Evolutionary conservation across 2,888 invertebrate species (phyloP).

Genomic region (Protodeltote pygarga): DNA sequence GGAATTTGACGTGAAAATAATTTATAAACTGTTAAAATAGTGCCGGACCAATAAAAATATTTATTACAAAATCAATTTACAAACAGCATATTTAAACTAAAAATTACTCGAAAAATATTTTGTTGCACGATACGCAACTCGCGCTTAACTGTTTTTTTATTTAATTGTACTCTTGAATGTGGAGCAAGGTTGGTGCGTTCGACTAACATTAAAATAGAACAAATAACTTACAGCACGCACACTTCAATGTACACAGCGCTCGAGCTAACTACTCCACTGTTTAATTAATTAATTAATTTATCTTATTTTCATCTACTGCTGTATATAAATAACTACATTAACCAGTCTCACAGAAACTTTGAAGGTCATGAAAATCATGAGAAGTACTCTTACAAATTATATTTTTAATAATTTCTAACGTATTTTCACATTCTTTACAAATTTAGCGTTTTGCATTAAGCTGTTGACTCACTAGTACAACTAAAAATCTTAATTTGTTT

Average conservation of each 20-base stretch:
- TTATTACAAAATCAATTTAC: too few relatives aligned
- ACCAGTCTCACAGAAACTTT: not conserved
- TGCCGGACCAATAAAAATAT: too few relatives aligned
- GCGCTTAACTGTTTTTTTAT: constrained; percentile 57
- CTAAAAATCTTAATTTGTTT: too few relatives aligned
- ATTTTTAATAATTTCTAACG: too few relatives aligned
- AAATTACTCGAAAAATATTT: constrained; percentile 10
- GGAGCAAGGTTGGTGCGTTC: constrained; percentile 79
- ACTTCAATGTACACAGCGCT: constrained; percentile 59
- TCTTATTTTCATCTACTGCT: constrained; percentile 22
- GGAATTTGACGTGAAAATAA: too few relatives aligned
- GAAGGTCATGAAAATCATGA: constrained; percentile 1
- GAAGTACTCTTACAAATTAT: too few relatives aligned
- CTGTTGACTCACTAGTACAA: too few relatives aligned
- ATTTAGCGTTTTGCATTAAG: too few relatives aligned
- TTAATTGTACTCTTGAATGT: constrained; percentile 78
- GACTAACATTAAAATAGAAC: constrained; percentile 78
- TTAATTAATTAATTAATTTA: constrained; percentile 38
- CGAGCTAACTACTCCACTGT: constrained; percentile 50
- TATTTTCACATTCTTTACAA: too few relatives aligned
- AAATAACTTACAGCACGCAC: constrained; percentile 76
- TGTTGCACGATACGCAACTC: constrained; percentile 31
- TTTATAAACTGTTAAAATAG: too few relatives aligned
- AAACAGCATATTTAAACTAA: not conserved
- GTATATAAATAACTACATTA: constrained; percentile 15